Conservation (phyloP, 2,888 invertebrate species). For the Acronicta alni region DNA sequence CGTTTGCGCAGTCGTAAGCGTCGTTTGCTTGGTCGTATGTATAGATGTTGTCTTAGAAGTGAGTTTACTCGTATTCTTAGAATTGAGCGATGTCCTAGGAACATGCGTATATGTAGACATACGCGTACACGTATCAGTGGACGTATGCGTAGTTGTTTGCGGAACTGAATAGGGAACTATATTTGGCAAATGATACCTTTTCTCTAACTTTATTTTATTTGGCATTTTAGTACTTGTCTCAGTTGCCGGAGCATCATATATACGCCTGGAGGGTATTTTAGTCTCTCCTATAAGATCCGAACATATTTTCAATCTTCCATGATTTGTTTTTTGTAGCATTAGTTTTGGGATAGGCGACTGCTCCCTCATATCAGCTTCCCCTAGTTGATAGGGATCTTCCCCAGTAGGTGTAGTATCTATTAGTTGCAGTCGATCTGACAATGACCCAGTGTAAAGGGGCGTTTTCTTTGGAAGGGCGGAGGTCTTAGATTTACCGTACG, state of each 20-base stretch:
- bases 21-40: slow-evolving; percentile 22
- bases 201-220: slow-evolving; percentile 59
- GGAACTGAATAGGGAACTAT: slow-evolving; percentile 56
- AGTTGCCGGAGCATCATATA: slow-evolving; percentile 69
- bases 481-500: slow-evolving; percentile 73
- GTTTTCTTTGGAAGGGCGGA: slow-evolving; percentile 65
- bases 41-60: slow-evolving; percentile 23
- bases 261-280: slow-evolving; percentile 61
- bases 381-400: slow-evolving; percentile 83
- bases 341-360: slow-evolving; percentile 85
- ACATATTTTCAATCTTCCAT: slow-evolving; percentile 72
- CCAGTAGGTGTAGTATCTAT: slow-evolving; percentile 85
- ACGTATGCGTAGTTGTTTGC: slow-evolving; percentile 35
- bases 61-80: slow-evolving; percentile 19
- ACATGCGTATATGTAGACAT: slow-evolving; percentile 40
- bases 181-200: slow-evolving; percentile 63
- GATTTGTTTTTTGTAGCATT: slow-evolving; percentile 80
- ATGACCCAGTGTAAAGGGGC: slow-evolving; percentile 74
- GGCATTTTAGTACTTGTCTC: slow-evolving; percentile 56
- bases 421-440: slow-evolving; percentile 78
- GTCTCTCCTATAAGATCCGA: slow-evolving; percentile 60
- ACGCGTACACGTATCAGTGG: slow-evolving; percentile 5
- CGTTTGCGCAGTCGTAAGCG: slow-evolving; percentile 29
- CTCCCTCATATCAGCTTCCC: slow-evolving; percentile 84
- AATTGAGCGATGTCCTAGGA: slow-evolving; percentile 19